These are phyloP conservation scores for Psophia crepitans DNA, from an alignment of 2,113 vertebrate genomes.

Conservation along the genomic window DNA sequence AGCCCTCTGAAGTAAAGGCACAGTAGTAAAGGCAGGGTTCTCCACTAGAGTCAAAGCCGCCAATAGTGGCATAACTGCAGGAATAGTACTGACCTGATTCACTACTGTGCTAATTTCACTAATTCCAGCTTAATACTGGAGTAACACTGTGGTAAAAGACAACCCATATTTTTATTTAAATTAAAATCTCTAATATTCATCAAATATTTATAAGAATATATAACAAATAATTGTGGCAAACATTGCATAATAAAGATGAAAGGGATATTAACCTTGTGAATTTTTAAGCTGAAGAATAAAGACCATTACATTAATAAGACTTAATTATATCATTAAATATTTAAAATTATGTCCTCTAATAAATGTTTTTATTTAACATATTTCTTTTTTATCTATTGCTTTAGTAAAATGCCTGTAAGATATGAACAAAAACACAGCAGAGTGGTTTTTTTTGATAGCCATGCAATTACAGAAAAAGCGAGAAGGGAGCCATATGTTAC, in stretches of 20 bases:
- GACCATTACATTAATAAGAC: conserved; percentile 67
- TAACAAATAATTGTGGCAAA: conserved; percentile 70
- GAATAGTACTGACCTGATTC: neutral
- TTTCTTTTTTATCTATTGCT: conserved; percentile 57
- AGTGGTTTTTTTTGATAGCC: neutral
- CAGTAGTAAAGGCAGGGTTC: neutral
- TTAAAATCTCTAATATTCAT: conserved; percentile 59
- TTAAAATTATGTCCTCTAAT: conserved; percentile 67
- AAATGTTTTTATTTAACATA: conserved; percentile 68
- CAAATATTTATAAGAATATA: conserved; percentile 63
- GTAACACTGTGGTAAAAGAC: neutral
- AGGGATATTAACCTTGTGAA: conserved; percentile 68
- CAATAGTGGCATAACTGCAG: neutral
- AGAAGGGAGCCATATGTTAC: neutral
- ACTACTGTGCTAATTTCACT: neutral
- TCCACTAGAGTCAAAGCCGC: neutral
- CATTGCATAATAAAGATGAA: conserved; percentile 66
- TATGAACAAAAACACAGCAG: neutral
- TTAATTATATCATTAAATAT: conserved; percentile 73
- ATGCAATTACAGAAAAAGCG: neutral
- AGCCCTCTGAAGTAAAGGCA: neutral
- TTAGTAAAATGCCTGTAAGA: conserved; percentile 38
- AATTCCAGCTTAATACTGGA: neutral
- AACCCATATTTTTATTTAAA: conserved; percentile 55
- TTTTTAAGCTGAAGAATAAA: conserved; percentile 66